Conservation (phyloP, 2,888 invertebrate genomes). For the Anaspis maculata region DNA sequence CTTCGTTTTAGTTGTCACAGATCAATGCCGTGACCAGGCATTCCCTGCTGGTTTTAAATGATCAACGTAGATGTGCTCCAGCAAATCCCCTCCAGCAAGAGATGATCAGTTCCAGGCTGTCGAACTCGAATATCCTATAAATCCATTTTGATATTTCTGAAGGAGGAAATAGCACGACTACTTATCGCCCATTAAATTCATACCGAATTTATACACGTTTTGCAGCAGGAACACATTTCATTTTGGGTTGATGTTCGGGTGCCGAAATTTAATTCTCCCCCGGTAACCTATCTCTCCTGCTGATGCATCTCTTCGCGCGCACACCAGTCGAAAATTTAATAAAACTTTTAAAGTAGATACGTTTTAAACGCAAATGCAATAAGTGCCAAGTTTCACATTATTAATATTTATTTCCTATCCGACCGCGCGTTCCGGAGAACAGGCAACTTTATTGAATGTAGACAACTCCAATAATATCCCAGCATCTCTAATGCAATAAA, state of each 20-base stretch:
- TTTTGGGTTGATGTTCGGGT: background rate
- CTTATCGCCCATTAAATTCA: constrained; percentile 34
- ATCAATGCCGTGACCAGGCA: constrained; percentile 33
- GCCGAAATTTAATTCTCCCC: constrained; percentile 11
- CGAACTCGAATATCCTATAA: constrained; percentile 33
- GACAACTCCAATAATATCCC: too few relatives aligned
- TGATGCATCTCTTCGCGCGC: constrained; percentile 1
- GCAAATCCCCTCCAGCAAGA: constrained; percentile 26
- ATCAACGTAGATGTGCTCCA: constrained; percentile 27
- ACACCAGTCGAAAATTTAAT: constrained; percentile 16
- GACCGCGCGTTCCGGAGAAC: constrained; percentile 5
- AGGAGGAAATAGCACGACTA: constrained; percentile 34
- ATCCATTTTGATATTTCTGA: constrained; percentile 34
- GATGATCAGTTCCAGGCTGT: constrained; percentile 34
- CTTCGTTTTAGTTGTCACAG: constrained; percentile 21
- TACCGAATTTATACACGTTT: constrained; percentile 17
- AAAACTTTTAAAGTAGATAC: constrained; percentile 19
- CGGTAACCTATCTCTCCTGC: constrained; percentile 13
- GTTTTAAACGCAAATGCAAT: constrained; percentile 18
- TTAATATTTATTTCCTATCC: constrained; percentile 18
- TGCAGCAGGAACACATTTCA: constrained; percentile 11
- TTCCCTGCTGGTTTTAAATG: constrained; percentile 32
- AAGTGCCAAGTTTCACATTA: constrained; percentile 22
- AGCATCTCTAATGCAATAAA: constrained; percentile 17
- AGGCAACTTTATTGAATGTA: constrained; percentile 16